Evolutionary conservation across 2,888 invertebrate genomes (phyloP), one percentile per base, ranked within the genome.

Genomic region (Leucozona laternaria): DNA sequence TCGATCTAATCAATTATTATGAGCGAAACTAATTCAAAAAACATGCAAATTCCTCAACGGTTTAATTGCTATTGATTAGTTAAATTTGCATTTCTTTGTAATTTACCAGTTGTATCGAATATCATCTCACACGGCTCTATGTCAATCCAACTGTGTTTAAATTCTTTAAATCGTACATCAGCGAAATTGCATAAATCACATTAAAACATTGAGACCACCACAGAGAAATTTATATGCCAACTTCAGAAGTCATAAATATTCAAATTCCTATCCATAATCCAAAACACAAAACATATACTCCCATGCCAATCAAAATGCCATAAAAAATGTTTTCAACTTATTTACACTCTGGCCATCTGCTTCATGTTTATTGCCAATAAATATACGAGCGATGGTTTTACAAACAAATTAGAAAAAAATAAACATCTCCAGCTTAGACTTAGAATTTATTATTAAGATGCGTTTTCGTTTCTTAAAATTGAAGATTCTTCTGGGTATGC

Each of bases 1-100:
- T 60, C 79, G 78, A 82, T 78, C 68, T 68, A 34, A 82, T 82
- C 78, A 68, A 78, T 82, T 78, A 73, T 62, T 78, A 53, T 60
- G 60, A 73, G 13, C 43, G 22, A 58, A 81, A 76, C 37, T 31
- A 64, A 77, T 66, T 64, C 25, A 60, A 40, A 10, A 60, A 31
- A 17, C 20, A 34, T 28, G 20, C 28, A 53, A 55, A 68, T 68
- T 68, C 68, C 6, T 17, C 15, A 45, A 25, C n/a, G 17, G 20
- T 77, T 5, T 28, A 58, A 58, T 70, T 28, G 43, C 31, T 17
- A 55, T 60, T 77, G 55, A 57, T 55, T 50, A 20, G 3, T 20
- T 25, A 31, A 31, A 45, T 50, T 40, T n/a, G 20, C 43, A 62
- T 62, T 37, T 53, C 17, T 31, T 78, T 40, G 60, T 58, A 77